Conservation (phyloP, 2,113 vertebrate genomes). For the Zosterops hypoxanthus region DNA sequence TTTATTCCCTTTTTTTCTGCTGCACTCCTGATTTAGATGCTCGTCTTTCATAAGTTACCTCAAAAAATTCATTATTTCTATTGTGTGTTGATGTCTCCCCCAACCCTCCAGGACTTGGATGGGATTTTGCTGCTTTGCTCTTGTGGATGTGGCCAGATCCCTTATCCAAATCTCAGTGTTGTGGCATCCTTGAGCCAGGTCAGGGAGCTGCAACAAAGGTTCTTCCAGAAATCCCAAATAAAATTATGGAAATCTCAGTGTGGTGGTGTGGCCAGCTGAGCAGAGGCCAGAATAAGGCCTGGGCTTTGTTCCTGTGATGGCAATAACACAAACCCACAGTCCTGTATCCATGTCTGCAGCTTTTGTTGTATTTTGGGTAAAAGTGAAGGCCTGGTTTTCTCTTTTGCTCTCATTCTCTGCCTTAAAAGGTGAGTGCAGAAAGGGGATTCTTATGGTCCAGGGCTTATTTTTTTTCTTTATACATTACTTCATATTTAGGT, state of each 20-base stretch:
- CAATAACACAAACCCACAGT: background rate
- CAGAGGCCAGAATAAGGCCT: background rate
- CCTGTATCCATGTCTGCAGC: background rate
- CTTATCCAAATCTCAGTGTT: background rate
- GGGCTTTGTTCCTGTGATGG: background rate
- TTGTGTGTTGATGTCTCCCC: background rate
- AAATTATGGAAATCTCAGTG: background rate
- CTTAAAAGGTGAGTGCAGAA: background rate
- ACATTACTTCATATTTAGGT: background rate
- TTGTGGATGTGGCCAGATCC: background rate
- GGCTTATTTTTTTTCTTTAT: background rate
- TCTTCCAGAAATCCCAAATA: background rate
- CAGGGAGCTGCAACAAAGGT: background rate
- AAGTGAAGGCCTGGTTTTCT: background rate
- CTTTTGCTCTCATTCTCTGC: background rate
- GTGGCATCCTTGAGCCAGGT: background rate
- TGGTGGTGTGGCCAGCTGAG: background rate
- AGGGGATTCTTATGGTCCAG: background rate
- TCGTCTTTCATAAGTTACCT: background rate
- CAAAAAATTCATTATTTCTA: background rate
- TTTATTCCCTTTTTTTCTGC: background rate
- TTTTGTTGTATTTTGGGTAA: background rate
- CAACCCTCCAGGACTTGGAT: background rate
- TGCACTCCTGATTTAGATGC: background rate
- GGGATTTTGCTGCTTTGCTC: background rate